Evolutionary conservation across 92 coral and sea anemone species (phyloP), one percentile per base, ranked within the genome.

Genomic region (Phenganax stokvisi): DNA sequence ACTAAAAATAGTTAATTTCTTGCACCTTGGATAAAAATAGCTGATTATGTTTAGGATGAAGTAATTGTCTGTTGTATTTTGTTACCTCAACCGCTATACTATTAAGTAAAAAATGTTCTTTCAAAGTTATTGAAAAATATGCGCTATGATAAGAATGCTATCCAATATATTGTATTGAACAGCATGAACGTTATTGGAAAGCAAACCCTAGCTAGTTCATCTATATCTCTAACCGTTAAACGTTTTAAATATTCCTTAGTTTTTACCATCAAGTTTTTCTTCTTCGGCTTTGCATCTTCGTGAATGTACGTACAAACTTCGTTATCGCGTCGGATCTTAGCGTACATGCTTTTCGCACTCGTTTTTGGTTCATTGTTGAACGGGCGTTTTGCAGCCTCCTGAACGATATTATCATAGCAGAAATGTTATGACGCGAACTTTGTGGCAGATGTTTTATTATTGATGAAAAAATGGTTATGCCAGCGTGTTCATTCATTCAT

Each of bases 131-230:
- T 72, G 8, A 16, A 57, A 58, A 30, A 55, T 76, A 29, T 51
- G 11, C 10, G 10, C 59, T 63, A 79, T 7, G 83, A 79, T 25
- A 79, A 63, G 63, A 79, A 90, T 70, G 86, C 73, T 9, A 89
- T 37, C 84, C 90, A 86, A 75, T 96, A 96, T 6, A 90, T 56
- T 52, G 77, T 85, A 63, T 93, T 96, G 55, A 96, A 96, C 0
- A 79, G 61, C 57, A 89, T 75, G 64, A 96, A 96, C 12, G 80
- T 57, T 9, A 96, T 12, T 20, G 99, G 99, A 31, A 96, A 96
- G 62, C 90, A 17, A 25, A 92, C 44, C 61, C 99, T 96, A 12
- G 97, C 90, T 52, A 83, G 89, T 37, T 89, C 93, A 75, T 96
- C 99, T 27, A 96, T 84, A 9, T 90, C 97, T 4, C 92, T 72